Conservation (phyloP, 2,113 vertebrate species). For the Callaeas wilsoni region DNA sequence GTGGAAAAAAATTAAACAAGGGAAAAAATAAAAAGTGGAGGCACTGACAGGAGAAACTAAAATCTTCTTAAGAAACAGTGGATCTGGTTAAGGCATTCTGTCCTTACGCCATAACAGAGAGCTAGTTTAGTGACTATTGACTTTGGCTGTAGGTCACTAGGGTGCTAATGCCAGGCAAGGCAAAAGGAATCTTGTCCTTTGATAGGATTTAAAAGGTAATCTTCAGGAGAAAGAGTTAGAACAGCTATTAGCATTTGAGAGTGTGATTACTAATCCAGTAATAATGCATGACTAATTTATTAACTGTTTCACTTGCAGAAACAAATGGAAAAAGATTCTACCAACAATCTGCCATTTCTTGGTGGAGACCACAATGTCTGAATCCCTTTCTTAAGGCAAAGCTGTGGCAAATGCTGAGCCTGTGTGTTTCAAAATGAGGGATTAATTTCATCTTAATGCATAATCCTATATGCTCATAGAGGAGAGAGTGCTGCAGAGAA, state of each 20-base stretch:
- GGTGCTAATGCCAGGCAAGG: conserved; percentile 8
- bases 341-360: background rate
- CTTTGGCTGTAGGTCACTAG: background rate
- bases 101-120: background rate
- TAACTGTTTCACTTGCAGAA: conserved; percentile 7
- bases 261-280: conserved; percentile 37
- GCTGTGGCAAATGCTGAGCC: background rate
- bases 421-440: background rate
- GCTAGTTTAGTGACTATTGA: background rate
- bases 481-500: background rate
- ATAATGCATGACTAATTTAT: background rate
- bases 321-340: background rate
- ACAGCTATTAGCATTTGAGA: background rate
- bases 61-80: background rate
- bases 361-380: background rate
- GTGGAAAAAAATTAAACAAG: background rate
- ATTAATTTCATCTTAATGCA: conserved; percentile 4
- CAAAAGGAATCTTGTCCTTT: conserved; percentile 17
- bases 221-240: conserved; percentile 35
- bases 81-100: background rate
- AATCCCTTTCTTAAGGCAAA: background rate
- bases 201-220: conserved; percentile 60
- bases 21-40: background rate
- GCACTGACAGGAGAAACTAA: background rate
- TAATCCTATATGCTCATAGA: background rate